Evolutionary conservation across 2,888 invertebrate species (phyloP), one percentile per base, ranked within the genome.

Genomic region (Noctua comes): DNA sequence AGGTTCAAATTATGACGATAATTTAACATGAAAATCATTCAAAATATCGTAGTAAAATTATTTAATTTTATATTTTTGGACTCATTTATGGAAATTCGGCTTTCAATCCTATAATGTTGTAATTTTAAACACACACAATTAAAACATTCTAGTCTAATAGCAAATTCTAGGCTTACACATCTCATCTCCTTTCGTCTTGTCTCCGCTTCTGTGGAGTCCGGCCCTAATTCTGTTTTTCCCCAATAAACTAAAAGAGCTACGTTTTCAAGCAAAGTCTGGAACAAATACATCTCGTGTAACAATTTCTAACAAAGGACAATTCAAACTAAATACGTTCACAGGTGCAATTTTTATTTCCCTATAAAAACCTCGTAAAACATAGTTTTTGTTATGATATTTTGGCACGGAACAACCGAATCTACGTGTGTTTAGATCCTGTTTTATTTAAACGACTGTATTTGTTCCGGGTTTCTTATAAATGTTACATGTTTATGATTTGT

Each of bases 311-410:
- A 78, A 80, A 87, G 66, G 57, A 72, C 75, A 16, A 76, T 79
- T 69, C 57, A 36, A 74, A 59, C 70, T 71, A 75, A 76, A 77
- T 51, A 51, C 48, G 73, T 73, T 76, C 83, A 54, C 89, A 88
- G 87, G 87, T 88, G 89, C 65, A 65, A 85, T 78, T 89, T 88
- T 88, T 89, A 88, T 81, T 69, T 69, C 11, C 40, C 81, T 21
- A 73, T 88, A 88, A 89, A 88, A 88, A 68, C 46, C 10, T 71
- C 80, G 80, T 89, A 85, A 87, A 82, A 68, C 13, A 51, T 76
- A 73, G 59, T 80, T 75, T 76, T 64, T 85, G 71, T 78, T 79
- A 72, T 73, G 75, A 72, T 76, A 68, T 78, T 78, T 87, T 80
- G 72, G 59, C 76, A 74, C 70, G 79, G 36, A 71, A 68, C 51